Conservation (phyloP, 2,113 vertebrate genomes). For the Sphaerodactylus townsendi region DNA sequence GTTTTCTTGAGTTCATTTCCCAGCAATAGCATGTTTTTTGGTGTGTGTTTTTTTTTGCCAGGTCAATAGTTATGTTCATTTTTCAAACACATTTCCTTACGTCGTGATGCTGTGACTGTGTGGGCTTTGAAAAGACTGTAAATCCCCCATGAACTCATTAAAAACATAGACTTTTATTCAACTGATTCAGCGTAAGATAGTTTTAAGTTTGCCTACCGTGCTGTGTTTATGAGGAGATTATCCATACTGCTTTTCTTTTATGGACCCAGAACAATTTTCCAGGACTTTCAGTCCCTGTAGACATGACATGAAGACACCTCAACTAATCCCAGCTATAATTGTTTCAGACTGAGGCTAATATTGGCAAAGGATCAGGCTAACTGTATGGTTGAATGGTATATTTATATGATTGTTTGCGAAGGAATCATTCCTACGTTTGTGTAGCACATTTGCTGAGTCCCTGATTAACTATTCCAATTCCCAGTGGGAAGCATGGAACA, state of each 20-base stretch:
- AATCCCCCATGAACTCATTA: background rate
- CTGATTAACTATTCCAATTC: background rate
- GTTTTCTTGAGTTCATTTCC: slow-evolving; percentile 17
- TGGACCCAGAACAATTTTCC: background rate
- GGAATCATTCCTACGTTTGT: no score
- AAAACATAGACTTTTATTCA: background rate
- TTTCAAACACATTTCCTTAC: background rate
- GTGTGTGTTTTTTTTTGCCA: no score
- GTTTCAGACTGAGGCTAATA: background rate
- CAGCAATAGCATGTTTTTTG: background rate
- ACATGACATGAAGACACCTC: background rate
- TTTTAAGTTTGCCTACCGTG: background rate
- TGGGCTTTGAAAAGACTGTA: background rate
- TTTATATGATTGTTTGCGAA: no score
- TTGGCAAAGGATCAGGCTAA: no score
- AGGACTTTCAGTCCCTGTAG: background rate
- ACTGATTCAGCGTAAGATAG: background rate
- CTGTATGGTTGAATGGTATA: no score
- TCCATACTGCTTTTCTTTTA: background rate
- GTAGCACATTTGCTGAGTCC: background rate
- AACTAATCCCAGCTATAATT: background rate
- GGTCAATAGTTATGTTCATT: slow-evolving; percentile 1
- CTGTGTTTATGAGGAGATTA: background rate
- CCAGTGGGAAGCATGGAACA: background rate
- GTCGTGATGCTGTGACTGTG: background rate